phyloP scores from a whole-genome alignment of 2,888 invertebrate species.

The Saturnia japonica region DNA sequence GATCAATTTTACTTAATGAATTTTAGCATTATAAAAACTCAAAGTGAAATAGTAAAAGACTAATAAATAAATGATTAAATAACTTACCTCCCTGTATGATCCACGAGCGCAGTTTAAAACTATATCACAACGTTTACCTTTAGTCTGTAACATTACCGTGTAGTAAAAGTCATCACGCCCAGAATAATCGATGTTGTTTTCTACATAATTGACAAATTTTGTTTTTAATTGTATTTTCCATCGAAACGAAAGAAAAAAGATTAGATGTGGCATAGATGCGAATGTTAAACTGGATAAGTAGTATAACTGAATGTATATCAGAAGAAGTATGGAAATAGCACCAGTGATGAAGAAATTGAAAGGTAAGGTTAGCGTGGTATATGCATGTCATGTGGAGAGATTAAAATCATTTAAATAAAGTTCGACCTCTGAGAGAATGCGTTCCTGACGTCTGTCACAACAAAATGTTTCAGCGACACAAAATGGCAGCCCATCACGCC shows the following conservation, averaged over 20 bases:
- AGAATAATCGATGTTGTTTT: conserved; percentile 18
- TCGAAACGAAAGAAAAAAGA: no score
- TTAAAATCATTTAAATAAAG: not conserved
- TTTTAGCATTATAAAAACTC: not conserved
- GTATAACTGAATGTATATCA: not conserved
- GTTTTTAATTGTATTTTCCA: not conserved
- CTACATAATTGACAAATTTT: conserved; percentile 17
- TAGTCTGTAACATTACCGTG: conserved; percentile 19
- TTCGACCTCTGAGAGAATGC: no score
- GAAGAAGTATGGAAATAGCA: not conserved
- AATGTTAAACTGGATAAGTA: not conserved
- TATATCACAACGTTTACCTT: conserved; percentile 33
- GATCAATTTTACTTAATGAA: not conserved
- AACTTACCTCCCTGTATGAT: conserved; percentile 39
- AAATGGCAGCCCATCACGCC: no score
- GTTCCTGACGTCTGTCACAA: no score
- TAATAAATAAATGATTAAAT: not conserved
- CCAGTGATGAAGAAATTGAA: not conserved
- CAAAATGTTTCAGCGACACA: no score
- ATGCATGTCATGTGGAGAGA: not conserved
- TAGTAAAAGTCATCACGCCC: conserved; percentile 19
- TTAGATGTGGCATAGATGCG: not conserved
- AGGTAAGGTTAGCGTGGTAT: not conserved
- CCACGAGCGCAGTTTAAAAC: conserved; percentile 45
- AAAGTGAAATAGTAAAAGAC: not conserved